A percentile compares a stretch with the other conserved stretches of the same genome.
These are phyloP conservation scores for Lepus townsendii DNA, from an alignment of 2,797 vertebrate genomes.

Conservation along the genomic window DNA sequence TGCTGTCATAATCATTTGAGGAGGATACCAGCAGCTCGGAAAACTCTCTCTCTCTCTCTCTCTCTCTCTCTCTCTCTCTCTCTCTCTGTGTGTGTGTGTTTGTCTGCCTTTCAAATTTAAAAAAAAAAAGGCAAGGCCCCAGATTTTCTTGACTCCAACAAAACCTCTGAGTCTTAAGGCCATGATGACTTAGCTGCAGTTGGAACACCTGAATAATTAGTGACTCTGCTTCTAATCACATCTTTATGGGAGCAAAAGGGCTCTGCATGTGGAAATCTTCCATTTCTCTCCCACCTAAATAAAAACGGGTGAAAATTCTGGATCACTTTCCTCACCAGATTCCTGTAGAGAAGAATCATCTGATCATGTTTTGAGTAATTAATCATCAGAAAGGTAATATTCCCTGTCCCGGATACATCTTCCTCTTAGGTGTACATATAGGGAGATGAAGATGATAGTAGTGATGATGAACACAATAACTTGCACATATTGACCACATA, in stretches of 20 bases:
- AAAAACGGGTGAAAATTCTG: not conserved
- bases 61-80: too few relatives aligned
- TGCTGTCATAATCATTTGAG: too few relatives aligned
- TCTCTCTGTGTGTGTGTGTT: too few relatives aligned
- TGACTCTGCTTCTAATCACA: not conserved
- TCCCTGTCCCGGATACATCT: not conserved
- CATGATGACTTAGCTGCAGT: not conserved
- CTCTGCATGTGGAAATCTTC: not conserved
- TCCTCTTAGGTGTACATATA: not conserved
- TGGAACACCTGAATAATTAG: not conserved
- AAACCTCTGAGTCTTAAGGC: not conserved
- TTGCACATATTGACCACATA: not conserved
- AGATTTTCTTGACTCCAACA: not conserved
- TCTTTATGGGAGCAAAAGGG: not conserved
- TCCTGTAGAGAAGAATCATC: not conserved
- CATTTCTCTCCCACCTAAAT: not conserved
- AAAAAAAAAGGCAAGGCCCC: too few relatives aligned
- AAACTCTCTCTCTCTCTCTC: too few relatives aligned
- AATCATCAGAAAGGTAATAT: not conserved
- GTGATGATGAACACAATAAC: not conserved
- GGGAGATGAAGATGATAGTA: not conserved
- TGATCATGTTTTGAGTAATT: not conserved
- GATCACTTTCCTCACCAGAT: not conserved
- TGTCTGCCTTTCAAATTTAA: too few relatives aligned
- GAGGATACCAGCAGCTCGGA: too few relatives aligned